These are phyloP conservation scores for Bicyclus anynana DNA, from an alignment of 1,140 invertebrate species.

Conservation along the genomic window DNA sequence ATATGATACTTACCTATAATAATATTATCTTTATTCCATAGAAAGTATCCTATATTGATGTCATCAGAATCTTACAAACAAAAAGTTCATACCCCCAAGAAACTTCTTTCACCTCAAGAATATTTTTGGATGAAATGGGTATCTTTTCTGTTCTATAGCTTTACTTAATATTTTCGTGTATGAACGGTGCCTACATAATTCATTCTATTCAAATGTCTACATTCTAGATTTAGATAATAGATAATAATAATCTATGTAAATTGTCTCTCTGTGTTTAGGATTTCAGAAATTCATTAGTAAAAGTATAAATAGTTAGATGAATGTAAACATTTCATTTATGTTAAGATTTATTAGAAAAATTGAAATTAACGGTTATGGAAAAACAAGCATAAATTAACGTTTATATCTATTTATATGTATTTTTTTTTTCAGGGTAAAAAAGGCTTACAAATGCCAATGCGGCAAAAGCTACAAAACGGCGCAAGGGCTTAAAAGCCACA, in stretches of 20 bases:
- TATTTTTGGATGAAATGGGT: constrained; percentile 73
- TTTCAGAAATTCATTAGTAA: no score
- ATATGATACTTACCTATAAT: background rate
- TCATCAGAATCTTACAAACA: constrained; percentile 47
- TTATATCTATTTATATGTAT: no score
- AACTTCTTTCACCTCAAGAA: constrained; percentile 55
- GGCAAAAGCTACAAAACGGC: constrained; percentile 90
- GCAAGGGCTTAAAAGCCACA: constrained; percentile 86
- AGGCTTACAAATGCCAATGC: constrained; percentile 88
- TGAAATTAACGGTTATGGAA: no score
- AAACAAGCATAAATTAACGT: no score
- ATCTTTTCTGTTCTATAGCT: constrained; percentile 15
- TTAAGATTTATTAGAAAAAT: no score
- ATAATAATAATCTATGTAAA: no score
- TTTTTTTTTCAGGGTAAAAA: constrained; percentile 80
- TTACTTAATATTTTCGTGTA: background rate
- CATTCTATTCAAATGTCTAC: no score
- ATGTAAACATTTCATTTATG: no score
- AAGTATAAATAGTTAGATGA: no score
- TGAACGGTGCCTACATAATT: no score
- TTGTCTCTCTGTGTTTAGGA: no score
- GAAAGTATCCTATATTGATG: constrained; percentile 51
- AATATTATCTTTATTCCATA: constrained; percentile 19
- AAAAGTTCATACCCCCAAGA: constrained; percentile 46
- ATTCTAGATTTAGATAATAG: no score